Percentiles rank a stretch among this genome's conserved stretches.
These are phyloP conservation scores for Gavia stellata DNA, from an alignment of 2,113 vertebrate species.

Conservation along the genomic window DNA sequence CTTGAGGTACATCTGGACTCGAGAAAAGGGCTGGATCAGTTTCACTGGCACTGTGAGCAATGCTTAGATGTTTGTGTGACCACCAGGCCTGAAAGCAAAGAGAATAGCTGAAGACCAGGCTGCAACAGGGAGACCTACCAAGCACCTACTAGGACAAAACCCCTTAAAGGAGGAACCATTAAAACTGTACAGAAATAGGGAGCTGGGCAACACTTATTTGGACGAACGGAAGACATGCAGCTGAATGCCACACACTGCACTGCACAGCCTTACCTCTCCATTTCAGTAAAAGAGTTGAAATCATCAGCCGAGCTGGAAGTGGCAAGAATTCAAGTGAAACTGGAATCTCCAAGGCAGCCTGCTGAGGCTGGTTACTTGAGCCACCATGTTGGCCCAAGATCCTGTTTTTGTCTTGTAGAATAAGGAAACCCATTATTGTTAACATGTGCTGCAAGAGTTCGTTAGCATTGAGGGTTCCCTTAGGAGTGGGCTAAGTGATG, in stretches of 20 bases:
- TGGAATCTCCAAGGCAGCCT: conserved; percentile 28
- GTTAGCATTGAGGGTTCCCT: conserved; percentile 65
- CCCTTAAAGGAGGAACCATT: neutral
- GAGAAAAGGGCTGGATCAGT: neutral
- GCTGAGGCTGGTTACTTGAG: conserved; percentile 59
- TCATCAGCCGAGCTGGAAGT: neutral
- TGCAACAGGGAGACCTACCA: neutral
- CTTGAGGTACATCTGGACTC: neutral
- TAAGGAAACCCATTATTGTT: conserved; percentile 75
- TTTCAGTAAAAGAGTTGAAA: conserved; percentile 9
- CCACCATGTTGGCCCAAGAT: conserved; percentile 59
- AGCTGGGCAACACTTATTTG: neutral
- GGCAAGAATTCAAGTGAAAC: conserved; percentile 47
- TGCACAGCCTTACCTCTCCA: neutral
- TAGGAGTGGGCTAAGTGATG: conserved; percentile 64
- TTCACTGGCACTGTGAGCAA: neutral
- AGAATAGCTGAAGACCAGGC: neutral
- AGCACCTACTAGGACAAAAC: neutral
- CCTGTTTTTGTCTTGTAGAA: conserved; percentile 72
- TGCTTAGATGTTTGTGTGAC: neutral
- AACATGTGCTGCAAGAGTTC: conserved; percentile 69
- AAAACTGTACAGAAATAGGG: neutral
- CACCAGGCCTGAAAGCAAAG: neutral
- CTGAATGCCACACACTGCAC: neutral
- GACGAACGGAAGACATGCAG: neutral